Evolutionary conservation across 2,888 invertebrate species (phyloP).

Genomic region (Spodoptera exigua): DNA sequence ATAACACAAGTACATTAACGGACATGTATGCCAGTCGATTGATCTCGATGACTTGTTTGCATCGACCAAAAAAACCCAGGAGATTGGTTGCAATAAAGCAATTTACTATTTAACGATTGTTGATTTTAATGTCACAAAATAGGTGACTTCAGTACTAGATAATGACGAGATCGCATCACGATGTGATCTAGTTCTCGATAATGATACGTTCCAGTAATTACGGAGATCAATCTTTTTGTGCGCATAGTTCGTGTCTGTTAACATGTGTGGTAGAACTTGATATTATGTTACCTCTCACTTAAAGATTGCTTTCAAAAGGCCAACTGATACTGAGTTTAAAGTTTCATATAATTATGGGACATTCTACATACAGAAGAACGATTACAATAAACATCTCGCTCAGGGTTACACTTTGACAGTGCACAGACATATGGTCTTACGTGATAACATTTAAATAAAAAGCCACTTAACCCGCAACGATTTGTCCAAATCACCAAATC

Average conservation of each 20-base stretch:
- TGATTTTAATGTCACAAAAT: slow-evolving; percentile 62
- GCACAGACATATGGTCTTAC: slow-evolving; percentile 21
- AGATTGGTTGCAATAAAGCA: slow-evolving; percentile 51
- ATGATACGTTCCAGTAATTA: slow-evolving; percentile 59
- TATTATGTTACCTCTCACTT: slow-evolving; percentile 30
- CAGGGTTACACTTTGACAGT: slow-evolving; percentile 16
- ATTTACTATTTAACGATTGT: slow-evolving; percentile 55
- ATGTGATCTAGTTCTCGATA: slow-evolving; percentile 55
- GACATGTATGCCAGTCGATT: slow-evolving; percentile 48
- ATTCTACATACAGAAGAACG: slow-evolving; percentile 18
- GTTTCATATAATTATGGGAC: slow-evolving; percentile 21
- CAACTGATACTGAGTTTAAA: slow-evolving; percentile 30
- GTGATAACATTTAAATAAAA: slow-evolving; percentile 32
- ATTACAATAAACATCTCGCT: slow-evolving; percentile 18
- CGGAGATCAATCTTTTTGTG: slow-evolving; percentile 53
- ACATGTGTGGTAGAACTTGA: slow-evolving; percentile 47
- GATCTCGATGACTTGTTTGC: slow-evolving; percentile 53
- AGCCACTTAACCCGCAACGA: slow-evolving; percentile 15
- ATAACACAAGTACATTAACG: slow-evolving; percentile 56
- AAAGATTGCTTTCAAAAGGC: slow-evolving; percentile 29
- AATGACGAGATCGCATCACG: slow-evolving; percentile 50
- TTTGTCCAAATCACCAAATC: slow-evolving; percentile 17
- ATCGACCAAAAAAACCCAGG: slow-evolving; percentile 44
- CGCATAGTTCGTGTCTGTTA: slow-evolving; percentile 33
- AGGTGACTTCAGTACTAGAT: slow-evolving; percentile 48